phyloP scores from a whole-genome alignment of 1,140 invertebrate genomes.

The Psilanteris sp. region DNA sequence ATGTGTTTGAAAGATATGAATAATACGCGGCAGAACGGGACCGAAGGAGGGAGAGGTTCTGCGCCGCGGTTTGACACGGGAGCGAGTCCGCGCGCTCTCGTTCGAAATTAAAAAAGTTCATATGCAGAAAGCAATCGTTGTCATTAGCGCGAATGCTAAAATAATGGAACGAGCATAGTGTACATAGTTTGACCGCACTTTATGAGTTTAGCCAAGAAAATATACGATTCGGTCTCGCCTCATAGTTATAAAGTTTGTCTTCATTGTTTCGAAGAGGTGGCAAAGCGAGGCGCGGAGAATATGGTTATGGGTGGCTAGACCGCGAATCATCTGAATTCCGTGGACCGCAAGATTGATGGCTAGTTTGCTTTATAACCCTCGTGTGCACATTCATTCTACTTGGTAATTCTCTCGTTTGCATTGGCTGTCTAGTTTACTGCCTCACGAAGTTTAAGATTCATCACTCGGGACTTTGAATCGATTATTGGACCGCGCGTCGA shows the following conservation, averaged over 20 bases:
- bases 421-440: slow-evolving; percentile 59
- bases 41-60: too few relatives aligned
- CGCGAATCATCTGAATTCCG: slow-evolving; percentile 67
- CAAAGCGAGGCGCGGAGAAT: slow-evolving; percentile 52
- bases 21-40: too few relatives aligned
- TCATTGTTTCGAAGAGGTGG: slow-evolving; percentile 74
- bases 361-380: slow-evolving; percentile 70
- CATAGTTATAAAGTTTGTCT: slow-evolving; percentile 74
- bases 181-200: slow-evolving; percentile 68
- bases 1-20: too few relatives aligned
- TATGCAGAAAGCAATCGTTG: slow-evolving; percentile 33
- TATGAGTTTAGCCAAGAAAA: slow-evolving; percentile 73
- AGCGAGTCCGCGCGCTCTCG: too few relatives aligned
- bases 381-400: slow-evolving; percentile 46
- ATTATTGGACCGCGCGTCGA: slow-evolving; percentile 23
- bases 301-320: slow-evolving; percentile 67
- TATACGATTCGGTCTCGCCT: slow-evolving; percentile 70
- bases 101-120: slow-evolving; percentile 23
- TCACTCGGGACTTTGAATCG: slow-evolving; percentile 16
- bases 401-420: slow-evolving; percentile 49
- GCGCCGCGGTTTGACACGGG: too few relatives aligned
- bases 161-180: slow-evolving; percentile 48
- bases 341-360: slow-evolving; percentile 72
- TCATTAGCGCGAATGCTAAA: slow-evolving; percentile 38
- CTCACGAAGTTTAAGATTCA: slow-evolving; percentile 50